A percentile compares a stretch with the other conserved stretches of the same genome.
Evolutionary conservation across 2,888 invertebrate genomes (phyloP).

Genomic region (Leptinotarsa rubiginosa): DNA sequence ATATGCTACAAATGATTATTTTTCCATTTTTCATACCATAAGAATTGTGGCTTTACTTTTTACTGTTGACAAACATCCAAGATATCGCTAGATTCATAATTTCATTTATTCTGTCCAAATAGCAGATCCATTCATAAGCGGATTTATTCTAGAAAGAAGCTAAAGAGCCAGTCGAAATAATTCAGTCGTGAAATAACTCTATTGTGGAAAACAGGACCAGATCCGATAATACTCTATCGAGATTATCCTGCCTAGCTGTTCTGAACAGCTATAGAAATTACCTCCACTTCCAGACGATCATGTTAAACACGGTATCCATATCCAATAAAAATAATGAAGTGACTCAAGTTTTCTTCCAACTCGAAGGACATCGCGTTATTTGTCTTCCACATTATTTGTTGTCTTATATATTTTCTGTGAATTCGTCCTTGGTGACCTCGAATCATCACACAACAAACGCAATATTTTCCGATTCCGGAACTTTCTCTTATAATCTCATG

Average conservation of each 20-base stretch:
- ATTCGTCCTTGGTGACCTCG: too few relatives aligned
- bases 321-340: neutral
- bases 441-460: too few relatives aligned
- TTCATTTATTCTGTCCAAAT: neutral
- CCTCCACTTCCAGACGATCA: conserved; percentile 11
- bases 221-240: conserved; percentile 7
- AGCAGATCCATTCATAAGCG: neutral
- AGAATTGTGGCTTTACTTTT: too few relatives aligned
- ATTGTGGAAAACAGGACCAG: conserved; percentile 4
- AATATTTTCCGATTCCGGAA: too few relatives aligned
- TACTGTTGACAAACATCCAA: too few relatives aligned
- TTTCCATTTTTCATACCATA: too few relatives aligned
- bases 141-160: neutral
- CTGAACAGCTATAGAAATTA: conserved; percentile 1
- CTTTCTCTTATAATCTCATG: too few relatives aligned
- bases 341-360: neutral
- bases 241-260: conserved; percentile 9
- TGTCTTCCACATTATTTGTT: neutral
- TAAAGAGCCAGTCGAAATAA: neutral
- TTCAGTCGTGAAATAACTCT: conserved; percentile 7
- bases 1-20: too few relatives aligned
- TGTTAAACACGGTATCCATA: conserved; percentile 6
- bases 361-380: neutral
- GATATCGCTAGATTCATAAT: too few relatives aligned
- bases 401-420: neutral